Base-by-base conservation (phyloP, 2,888 invertebrate species). In the Rhagium mordax region DNA sequence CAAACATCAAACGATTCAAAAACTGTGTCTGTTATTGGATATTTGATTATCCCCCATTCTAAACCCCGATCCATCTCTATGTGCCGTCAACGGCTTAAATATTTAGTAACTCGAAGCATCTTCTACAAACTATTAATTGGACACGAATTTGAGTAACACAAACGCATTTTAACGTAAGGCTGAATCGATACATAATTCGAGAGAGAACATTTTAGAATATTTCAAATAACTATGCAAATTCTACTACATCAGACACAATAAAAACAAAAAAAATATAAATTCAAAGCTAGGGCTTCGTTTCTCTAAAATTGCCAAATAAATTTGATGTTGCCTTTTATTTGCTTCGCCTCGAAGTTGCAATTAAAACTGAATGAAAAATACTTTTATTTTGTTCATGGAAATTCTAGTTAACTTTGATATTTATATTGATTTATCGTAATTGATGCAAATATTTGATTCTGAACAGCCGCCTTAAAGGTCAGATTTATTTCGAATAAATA, bases 81-180 rank as follows among this genome's bases (percentile, higher is more conserved):
- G 13, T 8, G 1, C 20, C 16, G 7, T 47, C 41, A 24, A 10
- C 13, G 65, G 24, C 57, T 57, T 57, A 67, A 67, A 67, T 67
- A 57, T 67, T 66, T 67, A 67, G 57, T 57, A 67, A 67, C 47
- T 67, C 57, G 57, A 47, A 67, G 29, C 57, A 67, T 67, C 67
- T 67, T 67, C 57, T 29, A 67, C 67, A 57, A 67, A 67, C 67
- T 67, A 67, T 67, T 67, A 67, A 67, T 67, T 67, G 67, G 67
- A 57, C 67, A 67, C 67, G 67, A 67, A 67, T 67, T 67, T 67
- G 47, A 67, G 67, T 57, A 21, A 67, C 67, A 67, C 67, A 67
- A 67, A 67, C 67, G 67, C 67, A 67, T 67, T 67, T 65, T 53
- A 65, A 65, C 53, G 20, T 53, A 18, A 18, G 47, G 27, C 24